A percentile compares a stretch with the other conserved stretches of the same genome.
Evolutionary conservation across 2,113 vertebrate genomes (phyloP).

Genomic region (Enhydra lutris): DNA sequence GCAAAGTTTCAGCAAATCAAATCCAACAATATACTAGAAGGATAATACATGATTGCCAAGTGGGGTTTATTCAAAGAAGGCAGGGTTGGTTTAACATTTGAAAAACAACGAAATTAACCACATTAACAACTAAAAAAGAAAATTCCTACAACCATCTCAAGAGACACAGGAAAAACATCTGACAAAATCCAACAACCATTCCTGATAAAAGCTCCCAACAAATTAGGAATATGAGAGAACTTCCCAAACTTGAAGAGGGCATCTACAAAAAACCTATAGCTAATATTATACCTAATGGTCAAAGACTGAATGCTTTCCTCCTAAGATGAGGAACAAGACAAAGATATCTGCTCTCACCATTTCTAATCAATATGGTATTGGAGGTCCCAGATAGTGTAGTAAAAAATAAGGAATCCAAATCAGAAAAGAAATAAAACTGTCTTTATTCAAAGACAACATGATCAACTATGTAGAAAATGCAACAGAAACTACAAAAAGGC

Average conservation of each 20-base stretch:
- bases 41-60: background rate
- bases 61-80: background rate
- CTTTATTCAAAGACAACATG: background rate
- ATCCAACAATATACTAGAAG: background rate
- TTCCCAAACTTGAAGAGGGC: background rate
- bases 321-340: background rate
- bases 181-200: background rate
- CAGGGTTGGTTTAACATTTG: background rate
- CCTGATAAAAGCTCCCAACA: background rate
- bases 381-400: background rate
- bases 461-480: background rate
- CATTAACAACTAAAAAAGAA: background rate
- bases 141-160: background rate
- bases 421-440: background rate
- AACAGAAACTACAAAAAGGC: background rate
- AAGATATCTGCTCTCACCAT: background rate
- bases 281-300: background rate
- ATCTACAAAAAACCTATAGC: background rate
- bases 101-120: background rate
- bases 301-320: background rate
- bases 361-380: background rate
- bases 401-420: background rate
- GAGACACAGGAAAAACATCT: background rate
- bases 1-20: conserved; percentile 8
- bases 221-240: background rate